Evolutionary conservation across 2,888 invertebrate species (phyloP), one percentile per base, ranked within the genome.

Genomic region (Pseudococcus longispinus): DNA sequence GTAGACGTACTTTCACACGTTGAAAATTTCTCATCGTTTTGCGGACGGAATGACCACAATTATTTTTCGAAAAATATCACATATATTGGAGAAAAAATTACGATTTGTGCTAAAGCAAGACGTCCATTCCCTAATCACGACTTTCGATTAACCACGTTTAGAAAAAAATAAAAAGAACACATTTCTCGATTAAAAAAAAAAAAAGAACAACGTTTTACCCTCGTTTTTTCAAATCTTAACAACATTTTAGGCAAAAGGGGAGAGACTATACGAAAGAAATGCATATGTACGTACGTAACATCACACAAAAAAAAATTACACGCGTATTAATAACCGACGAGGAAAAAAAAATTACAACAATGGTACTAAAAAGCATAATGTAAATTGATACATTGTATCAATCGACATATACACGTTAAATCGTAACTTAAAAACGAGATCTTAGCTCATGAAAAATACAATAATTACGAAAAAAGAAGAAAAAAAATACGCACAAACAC

Each of bases 351-450:
- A 80, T 80, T 80, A 80, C 60, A 60, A 60, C 60, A 80, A 80
- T 80, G 77, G 77, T 80, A 80, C 77, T 80, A 80, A 80, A 32
- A 23, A 80, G 77, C 77, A 80, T 80, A 80, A 42, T 80, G 29
- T 80, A 80, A 80, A 80, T 42, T 37, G 77, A 80, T 42, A 80
- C 77, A 42, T 23, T 20, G 77, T 80, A 80, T 80, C 77, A 80
- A 80, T 18, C 29, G 4, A 70, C 29, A 70, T 6, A 70, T 9
- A 80, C 15, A 77, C 9, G 20, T 60, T 60, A 60, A 60, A 80
- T 80, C 77, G 42, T 80, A 80, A 80, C 77, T 80, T 70, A 70
- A 42, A 80, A 80, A 42, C 37, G 77, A 80, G 77, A 80, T 80
- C 77, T 80, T 42, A 42, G 37, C 42, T 42, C 77, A 20, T 42